Percentiles rank a stretch among this genome's conserved stretches.
Evolutionary conservation across 2,888 invertebrate species (phyloP).

Genomic region (Tenthredo notha): DNA sequence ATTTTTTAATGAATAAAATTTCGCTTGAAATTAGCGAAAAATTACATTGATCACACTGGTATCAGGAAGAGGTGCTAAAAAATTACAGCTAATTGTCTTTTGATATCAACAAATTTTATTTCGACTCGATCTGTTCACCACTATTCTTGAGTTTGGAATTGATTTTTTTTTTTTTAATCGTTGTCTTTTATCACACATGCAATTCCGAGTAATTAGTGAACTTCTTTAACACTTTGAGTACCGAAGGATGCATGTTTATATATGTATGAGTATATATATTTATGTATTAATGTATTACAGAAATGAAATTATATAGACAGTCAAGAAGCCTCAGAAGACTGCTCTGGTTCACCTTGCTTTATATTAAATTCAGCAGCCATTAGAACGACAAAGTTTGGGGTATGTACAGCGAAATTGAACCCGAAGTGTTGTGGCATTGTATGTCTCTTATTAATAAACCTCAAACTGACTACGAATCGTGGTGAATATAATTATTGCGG

Average conservation of each 20-base stretch:
- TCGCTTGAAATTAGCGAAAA: no score
- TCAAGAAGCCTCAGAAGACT: neutral
- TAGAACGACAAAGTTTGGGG: conserved; percentile 9
- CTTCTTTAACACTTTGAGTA: no score
- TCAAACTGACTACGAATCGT: neutral
- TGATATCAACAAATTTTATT: neutral
- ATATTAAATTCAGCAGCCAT: neutral
- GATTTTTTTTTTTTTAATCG: no score
- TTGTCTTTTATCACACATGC: no score
- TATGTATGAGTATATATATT: neutral
- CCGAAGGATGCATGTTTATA: neutral
- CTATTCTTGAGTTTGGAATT: neutral
- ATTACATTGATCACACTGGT: neutral
- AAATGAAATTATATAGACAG: neutral
- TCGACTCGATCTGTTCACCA: neutral
- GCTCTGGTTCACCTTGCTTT: neutral
- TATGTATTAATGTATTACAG: neutral
- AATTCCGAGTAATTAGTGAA: neutral
- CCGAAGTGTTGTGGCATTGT: neutral
- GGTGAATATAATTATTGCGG: conserved; percentile 8
- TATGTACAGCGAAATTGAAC: neutral
- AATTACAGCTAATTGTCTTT: neutral
- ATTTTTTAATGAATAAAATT: neutral
- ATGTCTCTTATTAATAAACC: conserved; percentile 22
- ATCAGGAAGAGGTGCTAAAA: neutral